Evolutionary conservation across 2,888 invertebrate species (phyloP).

Genomic region (Andrena camellia): DNA sequence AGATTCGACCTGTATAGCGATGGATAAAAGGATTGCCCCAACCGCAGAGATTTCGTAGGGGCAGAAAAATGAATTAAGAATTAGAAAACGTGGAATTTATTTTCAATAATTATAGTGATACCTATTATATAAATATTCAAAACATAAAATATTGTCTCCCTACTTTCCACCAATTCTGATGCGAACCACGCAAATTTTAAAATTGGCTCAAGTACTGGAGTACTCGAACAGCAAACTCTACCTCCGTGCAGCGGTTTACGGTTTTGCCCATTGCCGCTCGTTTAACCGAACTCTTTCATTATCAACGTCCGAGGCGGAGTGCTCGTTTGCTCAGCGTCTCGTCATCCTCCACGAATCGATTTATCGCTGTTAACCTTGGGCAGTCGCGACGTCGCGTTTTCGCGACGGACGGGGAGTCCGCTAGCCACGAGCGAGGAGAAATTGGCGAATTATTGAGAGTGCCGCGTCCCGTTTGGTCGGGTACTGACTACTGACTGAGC

Average conservation of each 20-base stretch:
- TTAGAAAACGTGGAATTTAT: background rate
- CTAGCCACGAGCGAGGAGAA: slow-evolving; percentile 1
- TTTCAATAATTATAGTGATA: no score
- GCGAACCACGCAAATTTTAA: no score
- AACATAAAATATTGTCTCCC: no score
- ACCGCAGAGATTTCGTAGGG: no score
- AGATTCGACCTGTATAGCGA: no score
- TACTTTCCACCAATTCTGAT: no score
- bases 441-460: slow-evolving; percentile 38
- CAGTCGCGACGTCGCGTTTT: slow-evolving; percentile 18
- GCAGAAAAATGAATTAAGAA: no score
- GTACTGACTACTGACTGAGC: slow-evolving; percentile 15
- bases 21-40: no score
- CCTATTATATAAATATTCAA: no score
- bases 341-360: slow-evolving; percentile 38
- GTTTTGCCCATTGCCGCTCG: background rate
- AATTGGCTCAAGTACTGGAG: no score
- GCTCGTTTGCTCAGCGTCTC: slow-evolving; percentile 21
- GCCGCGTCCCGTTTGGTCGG: slow-evolving; percentile 8
- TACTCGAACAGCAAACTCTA: no score
- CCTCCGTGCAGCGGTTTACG: no score
- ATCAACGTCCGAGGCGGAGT: slow-evolving; percentile 11
- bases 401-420: background rate
- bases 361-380: slow-evolving; percentile 52
- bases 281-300: slow-evolving; percentile 8